Base-by-base conservation (phyloP, 2,797 vertebrate genomes). In the Pogonophryne albipinna region DNA sequence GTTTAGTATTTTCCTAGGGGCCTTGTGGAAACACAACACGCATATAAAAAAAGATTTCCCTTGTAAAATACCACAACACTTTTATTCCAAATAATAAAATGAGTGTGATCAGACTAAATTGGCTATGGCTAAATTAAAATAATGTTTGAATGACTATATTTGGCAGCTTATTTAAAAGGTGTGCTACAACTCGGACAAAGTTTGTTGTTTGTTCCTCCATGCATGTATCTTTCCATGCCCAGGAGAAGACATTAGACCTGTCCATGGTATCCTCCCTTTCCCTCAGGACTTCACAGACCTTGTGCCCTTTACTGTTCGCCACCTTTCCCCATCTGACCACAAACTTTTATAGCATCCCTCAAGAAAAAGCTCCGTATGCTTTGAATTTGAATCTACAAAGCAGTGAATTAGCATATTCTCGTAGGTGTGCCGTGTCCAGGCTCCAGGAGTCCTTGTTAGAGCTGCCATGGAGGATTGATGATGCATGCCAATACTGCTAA, bases 31-130 rank as follows among this genome's bases (percentile, higher is more conserved):
- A 90, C 75, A 64, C 69, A 68, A 76, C 77, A 73, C 66, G 27
- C 69, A 51, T 82, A 81, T 80, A 86, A 85, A 92, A 90, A 88
- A 82, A 80, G 66, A 80, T 79, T 83, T 79, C 79, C 71, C 87
- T 78, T 83, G 69, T 93, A 90, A 92, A 94, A 87, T 79, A 90
- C 87, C 87, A 74, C 87, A 89, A 78, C 61, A 70, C 77, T 80
- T 89, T 89, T 85, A 87, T 87, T 89, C 80, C 60, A 72, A 85
- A 90, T 93, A 90, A 92, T 93, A 92, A 92, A 93, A 91, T 42
- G 56, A 81, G 79, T 81, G 79, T 68, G 80, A 89, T 88, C 87
- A 90, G 79, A 72, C 87, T 27, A 27, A 27, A 27, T 27, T 27
- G 27, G 27, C 27, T 71, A 60, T 71, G 72, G 74, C 81, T 83